Base-by-base conservation (phyloP, 2,888 invertebrate genomes). In the Mythimna loreyi region DNA sequence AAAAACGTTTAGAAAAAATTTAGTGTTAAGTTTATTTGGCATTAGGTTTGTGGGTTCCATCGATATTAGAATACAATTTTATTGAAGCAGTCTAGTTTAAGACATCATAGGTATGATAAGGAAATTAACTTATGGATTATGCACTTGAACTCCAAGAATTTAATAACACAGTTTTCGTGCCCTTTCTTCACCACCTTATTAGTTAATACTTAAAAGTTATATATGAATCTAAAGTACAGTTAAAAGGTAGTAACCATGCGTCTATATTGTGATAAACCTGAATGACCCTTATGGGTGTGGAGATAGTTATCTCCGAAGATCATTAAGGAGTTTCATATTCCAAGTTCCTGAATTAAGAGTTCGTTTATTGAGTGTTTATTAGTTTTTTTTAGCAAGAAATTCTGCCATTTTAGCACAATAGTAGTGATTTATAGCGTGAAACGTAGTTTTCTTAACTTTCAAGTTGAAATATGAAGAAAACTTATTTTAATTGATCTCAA, bases 1-100 rank as follows among this genome's bases (percentile, higher is more conserved):
- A 56, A 68, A 58, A 11, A n/a, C n/a, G 36, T 58, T 11, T 7
- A 16, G 8, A 36, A 43, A 52, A 72, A 81, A 49, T 61, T 16
- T 63, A 75, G 75, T 53, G 53, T 5, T 47, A 67, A 19, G 33
- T 57, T 55, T 8, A 59, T 53, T 53, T 25, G 6, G 8, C 1
- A 30, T 50, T 19, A 8, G 6, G 25, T 6, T 3, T 43, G 11
- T 57, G 62, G 75, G 80, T 82, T 82, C 82, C 36, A 6, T 75
- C 3, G 40, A 40, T 43, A 7, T 45, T 36, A 59, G 21, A 5
- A 43, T 19, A 8, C 2, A 56, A 16, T 40, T 40, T 40, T 40
- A 40, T 40, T 16, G 11, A 3, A 4, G 3, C 3, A 16, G 4
- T 40, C n/a, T 0, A 6, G 7, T n/a, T 45, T 45, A 45, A n/a